Evolutionary conservation across 2,888 invertebrate species (phyloP).

Genomic region (Drosophila vallismaia): DNA sequence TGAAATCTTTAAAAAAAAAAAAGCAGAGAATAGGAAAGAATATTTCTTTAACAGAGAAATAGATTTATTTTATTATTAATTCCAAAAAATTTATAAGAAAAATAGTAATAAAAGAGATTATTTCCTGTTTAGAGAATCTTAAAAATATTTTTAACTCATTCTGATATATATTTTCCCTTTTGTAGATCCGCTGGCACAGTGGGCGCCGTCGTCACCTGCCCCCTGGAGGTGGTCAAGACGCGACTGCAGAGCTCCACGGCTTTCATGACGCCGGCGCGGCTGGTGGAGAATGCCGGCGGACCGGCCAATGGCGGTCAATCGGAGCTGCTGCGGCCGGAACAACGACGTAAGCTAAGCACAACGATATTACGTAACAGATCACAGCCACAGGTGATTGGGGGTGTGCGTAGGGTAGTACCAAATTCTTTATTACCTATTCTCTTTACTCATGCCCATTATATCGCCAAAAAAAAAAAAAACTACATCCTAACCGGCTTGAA

Average conservation of each 20-base stretch:
- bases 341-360: conserved; percentile 90
- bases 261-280: conserved; percentile 84
- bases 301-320: conserved; percentile 82
- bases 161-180: conserved; percentile 50
- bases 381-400: conserved; percentile 87
- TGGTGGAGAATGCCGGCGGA: conserved; percentile 82
- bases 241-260: conserved; percentile 96
- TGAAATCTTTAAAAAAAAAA: conserved; percentile 15
- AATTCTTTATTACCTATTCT: conserved; percentile 65
- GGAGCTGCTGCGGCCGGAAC: conserved; percentile 86
- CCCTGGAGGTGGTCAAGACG: conserved; percentile 98
- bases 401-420: conserved; percentile 84
- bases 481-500: conserved; percentile 9
- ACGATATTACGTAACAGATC: conserved; percentile 88
- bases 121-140: background rate
- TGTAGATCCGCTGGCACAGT: conserved; percentile 97
- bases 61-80: background rate
- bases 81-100: background rate
- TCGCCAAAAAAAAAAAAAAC: conserved; percentile 6
- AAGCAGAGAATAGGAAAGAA: too few relatives aligned
- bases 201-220: conserved; percentile 98
- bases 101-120: background rate
- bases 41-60: background rate
- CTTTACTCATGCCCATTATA: conserved; percentile 27
- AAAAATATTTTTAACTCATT: conserved; percentile 28